Evolutionary conservation across 2,797 vertebrate species (phyloP).

Genomic region (Hybognathus amarus): DNA sequence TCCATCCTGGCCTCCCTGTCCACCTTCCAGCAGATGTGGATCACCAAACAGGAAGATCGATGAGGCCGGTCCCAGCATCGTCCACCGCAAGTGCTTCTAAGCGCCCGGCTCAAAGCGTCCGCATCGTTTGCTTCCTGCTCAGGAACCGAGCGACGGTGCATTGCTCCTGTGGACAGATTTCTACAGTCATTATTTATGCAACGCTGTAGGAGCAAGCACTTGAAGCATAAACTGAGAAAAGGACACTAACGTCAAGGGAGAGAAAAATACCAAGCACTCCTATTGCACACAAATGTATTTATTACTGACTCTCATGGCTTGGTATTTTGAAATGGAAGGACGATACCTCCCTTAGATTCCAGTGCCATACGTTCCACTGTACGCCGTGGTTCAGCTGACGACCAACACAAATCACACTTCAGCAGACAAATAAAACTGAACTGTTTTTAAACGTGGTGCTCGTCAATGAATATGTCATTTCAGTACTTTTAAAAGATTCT

Average conservation of each 20-base stretch:
- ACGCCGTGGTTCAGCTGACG: background rate
- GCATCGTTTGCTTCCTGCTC: constrained; percentile 25
- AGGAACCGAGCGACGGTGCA: constrained; percentile 29
- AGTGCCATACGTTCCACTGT: constrained; percentile 23
- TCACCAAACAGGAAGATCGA: constrained; percentile 99
- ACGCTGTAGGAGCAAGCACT: background rate
- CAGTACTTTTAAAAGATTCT: background rate
- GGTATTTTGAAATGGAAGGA: constrained; percentile 25
- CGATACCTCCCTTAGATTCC: background rate
- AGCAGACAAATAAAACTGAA: constrained; percentile 36
- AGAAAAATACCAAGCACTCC: constrained; percentile 39
- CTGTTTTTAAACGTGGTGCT: constrained; percentile 47
- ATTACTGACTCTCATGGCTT: constrained; percentile 60
- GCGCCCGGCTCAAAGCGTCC: background rate
- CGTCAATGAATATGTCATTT: constrained; percentile 17
- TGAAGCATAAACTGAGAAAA: constrained; percentile 16
- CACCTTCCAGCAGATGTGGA: constrained; percentile 99
- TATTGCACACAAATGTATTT: constrained; percentile 69
- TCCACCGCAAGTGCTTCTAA: constrained; percentile 98
- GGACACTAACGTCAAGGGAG: constrained; percentile 32
- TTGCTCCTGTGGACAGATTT: constrained; percentile 49
- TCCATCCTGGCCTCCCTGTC: constrained; percentile 99
- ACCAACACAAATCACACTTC: constrained; percentile 24
- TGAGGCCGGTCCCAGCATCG: constrained; percentile 93
- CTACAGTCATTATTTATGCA: constrained; percentile 19